These are phyloP conservation scores for Pogonomyrmex barbatus DNA, from an alignment of 1,140 invertebrate species.

Conservation along the genomic window DNA sequence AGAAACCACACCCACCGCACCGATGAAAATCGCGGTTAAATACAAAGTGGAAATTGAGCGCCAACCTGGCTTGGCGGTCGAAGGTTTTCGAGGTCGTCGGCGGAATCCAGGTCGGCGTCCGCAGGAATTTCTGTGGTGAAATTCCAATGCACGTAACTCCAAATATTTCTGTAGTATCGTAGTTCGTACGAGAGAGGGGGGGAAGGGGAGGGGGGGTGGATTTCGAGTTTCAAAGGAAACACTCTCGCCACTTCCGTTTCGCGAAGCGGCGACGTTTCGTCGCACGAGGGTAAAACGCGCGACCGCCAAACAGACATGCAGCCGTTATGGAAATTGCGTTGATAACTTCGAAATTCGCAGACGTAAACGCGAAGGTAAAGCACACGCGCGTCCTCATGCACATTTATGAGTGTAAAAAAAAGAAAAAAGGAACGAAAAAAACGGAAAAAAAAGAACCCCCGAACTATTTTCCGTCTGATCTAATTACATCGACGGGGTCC, in stretches of 20 bases:
- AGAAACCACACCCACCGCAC: conserved; percentile 11
- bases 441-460: too few relatives aligned
- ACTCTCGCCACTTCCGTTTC: conserved; percentile 22
- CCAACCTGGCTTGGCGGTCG: conserved; percentile 44
- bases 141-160: conserved; percentile 68
- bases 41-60: conserved; percentile 77
- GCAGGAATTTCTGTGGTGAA: conserved; percentile 77
- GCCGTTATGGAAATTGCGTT: neutral
- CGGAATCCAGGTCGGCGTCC: conserved; percentile 74
- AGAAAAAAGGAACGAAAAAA: neutral
- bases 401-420: neutral
- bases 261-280: neutral
- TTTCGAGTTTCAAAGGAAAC: conserved; percentile 68
- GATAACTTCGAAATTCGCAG: neutral
- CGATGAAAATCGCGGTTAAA: conserved; percentile 66
- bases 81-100: conserved; percentile 77
- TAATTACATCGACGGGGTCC: conserved; percentile 18
- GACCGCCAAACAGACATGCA: neutral
- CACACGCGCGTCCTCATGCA: neutral
- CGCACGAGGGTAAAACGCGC: neutral
- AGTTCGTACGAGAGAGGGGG: conserved; percentile 15
- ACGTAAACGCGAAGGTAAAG: neutral
- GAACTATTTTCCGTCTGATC: conserved; percentile 13
- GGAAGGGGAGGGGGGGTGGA: neutral
- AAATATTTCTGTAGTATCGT: conserved; percentile 72